Evolutionary conservation across 2,797 vertebrate genomes (phyloP).

Genomic region (Lagorchestes hirsutus): DNA sequence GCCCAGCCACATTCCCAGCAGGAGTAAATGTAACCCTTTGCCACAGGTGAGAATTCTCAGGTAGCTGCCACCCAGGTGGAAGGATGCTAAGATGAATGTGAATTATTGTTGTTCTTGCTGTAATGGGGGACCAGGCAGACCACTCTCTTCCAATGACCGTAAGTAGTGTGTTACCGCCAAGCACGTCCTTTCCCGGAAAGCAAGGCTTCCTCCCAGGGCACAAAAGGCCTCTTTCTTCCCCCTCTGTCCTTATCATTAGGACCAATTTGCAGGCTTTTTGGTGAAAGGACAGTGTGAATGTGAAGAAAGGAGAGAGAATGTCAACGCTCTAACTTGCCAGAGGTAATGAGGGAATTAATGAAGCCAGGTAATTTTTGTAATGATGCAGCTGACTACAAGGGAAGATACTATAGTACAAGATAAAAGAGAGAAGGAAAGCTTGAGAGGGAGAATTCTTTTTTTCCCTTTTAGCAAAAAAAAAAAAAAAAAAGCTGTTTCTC

Average conservation of each 20-base stretch:
- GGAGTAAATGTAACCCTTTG: constrained; percentile 96
- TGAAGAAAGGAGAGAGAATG: constrained; percentile 36
- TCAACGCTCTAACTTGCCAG: not conserved
- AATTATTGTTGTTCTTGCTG: constrained; percentile 24
- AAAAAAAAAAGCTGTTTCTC: not conserved
- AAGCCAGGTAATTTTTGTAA: constrained; percentile 37
- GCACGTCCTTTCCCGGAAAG: not conserved
- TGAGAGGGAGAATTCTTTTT: not conserved
- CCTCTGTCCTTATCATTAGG: not conserved
- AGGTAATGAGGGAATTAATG: not conserved
- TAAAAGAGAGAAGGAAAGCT: not conserved
- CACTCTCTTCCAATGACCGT: constrained; percentile 19
- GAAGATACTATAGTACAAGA: not conserved
- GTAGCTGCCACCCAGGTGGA: constrained; percentile 52
- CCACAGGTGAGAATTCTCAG: constrained; percentile 95
- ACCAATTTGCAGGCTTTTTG: constrained; percentile 19
- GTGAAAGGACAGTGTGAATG: not conserved
- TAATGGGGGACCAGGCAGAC: constrained; percentile 3
- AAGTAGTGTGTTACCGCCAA: not conserved
- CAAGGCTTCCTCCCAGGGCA: not conserved
- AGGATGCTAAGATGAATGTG: constrained; percentile 27
- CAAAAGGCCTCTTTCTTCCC: constrained; percentile 44
- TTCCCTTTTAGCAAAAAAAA: not conserved
- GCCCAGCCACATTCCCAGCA: constrained; percentile 91
- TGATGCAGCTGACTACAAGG: constrained; percentile 1